Evolutionary conservation across 2,888 invertebrate species (phyloP).

Genomic region (Diarsia mendica): DNA sequence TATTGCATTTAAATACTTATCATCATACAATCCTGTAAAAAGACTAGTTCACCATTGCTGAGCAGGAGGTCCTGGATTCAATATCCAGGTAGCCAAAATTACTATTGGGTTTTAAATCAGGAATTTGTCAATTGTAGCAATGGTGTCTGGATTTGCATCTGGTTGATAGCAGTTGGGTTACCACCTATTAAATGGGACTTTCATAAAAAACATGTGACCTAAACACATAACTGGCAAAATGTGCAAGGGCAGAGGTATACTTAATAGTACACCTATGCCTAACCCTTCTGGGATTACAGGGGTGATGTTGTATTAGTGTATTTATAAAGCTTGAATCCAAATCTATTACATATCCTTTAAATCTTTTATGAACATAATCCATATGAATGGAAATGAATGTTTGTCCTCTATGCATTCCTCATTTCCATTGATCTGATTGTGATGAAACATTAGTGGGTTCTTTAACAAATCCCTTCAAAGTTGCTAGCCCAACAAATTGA

Average conservation of each 20-base stretch:
- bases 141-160: background rate
- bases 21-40: background rate
- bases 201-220: too few relatives aligned
- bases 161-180: too few relatives aligned
- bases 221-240: background rate
- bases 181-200: background rate
- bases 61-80: background rate
- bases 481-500: background rate
- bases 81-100: background rate
- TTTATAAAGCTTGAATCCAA: background rate
- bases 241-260: background rate
- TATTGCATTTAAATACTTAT: too few relatives aligned
- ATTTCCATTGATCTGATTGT: background rate
- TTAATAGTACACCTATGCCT: background rate
- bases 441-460: background rate
- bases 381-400: background rate
- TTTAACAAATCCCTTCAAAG: background rate
- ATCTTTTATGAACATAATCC: background rate
- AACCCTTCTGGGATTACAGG: background rate
- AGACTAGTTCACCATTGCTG: background rate
- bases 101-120: background rate
- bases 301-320: background rate
- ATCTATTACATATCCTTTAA: background rate
- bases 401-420: background rate
- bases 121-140: background rate